Evolutionary conservation across 2,113 vertebrate species (phyloP).

Genomic region (Sialia sialis): DNA sequence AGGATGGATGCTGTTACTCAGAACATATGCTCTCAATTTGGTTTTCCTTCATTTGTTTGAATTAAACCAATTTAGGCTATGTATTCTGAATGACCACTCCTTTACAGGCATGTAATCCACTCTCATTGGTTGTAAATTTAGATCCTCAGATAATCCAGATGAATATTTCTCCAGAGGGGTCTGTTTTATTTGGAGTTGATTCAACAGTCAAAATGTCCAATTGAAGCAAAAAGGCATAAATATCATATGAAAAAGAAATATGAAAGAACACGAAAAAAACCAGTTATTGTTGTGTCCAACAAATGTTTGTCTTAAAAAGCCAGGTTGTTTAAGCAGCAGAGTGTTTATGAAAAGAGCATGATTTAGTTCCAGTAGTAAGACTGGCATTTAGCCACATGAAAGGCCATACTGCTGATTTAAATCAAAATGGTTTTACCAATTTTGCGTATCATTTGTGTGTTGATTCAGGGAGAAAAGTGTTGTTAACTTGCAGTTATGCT

Average conservation of each 20-base stretch:
- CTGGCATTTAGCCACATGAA: neutral
- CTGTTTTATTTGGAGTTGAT: neutral
- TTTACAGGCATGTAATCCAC: neutral
- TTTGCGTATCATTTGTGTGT: neutral
- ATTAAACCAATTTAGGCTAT: neutral
- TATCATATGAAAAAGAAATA: neutral
- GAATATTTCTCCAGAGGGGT: neutral
- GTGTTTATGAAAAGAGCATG: neutral
- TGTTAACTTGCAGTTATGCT: neutral
- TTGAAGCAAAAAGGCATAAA: neutral
- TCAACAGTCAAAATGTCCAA: neutral
- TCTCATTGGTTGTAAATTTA: neutral
- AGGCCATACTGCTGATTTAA: neutral
- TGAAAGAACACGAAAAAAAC: neutral
- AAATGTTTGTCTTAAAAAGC: neutral
- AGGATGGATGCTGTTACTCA: neutral
- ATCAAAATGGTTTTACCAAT: neutral
- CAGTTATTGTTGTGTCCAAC: neutral
- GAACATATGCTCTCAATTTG: neutral
- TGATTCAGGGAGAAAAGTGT: neutral
- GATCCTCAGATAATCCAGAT: neutral
- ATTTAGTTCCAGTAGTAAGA: neutral
- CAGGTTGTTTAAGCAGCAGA: neutral
- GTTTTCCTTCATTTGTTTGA: constrained; percentile 9
- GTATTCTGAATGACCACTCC: neutral